These are phyloP conservation scores for Plebejus melissa DNA, from an alignment of 2,888 invertebrate genomes.

Conservation along the genomic window DNA sequence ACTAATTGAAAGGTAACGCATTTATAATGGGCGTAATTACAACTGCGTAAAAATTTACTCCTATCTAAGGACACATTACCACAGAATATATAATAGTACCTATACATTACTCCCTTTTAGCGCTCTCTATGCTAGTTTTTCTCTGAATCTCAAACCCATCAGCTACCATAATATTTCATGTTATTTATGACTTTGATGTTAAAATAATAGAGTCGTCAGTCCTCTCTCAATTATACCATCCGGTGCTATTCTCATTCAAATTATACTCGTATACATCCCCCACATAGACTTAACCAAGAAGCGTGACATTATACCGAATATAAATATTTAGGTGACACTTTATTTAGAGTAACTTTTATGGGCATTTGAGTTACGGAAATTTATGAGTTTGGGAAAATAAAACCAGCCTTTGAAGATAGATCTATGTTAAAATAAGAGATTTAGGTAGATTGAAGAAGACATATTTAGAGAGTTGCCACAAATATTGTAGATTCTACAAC, in stretches of 20 bases:
- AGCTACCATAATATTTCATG: background rate
- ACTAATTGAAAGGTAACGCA: too few relatives aligned
- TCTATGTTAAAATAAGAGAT: background rate
- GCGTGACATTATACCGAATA: conserved; percentile 50
- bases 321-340: conserved; percentile 25
- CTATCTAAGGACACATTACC: too few relatives aligned
- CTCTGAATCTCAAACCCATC: too few relatives aligned
- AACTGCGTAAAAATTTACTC: too few relatives aligned
- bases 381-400: conserved; percentile 6
- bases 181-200: conserved; percentile 6
- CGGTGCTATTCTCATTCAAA: conserved; percentile 41
- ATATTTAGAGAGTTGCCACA: background rate
- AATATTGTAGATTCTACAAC: background rate
- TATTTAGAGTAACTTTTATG: conserved; percentile 18
- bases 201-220: conserved; percentile 28
- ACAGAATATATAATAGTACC: too few relatives aligned
- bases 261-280: conserved; percentile 40
- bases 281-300: conserved; percentile 47
- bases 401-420: background rate
- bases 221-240: conserved; percentile 38
- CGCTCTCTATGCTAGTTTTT: too few relatives aligned
- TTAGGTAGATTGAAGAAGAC: background rate
- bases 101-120: too few relatives aligned
- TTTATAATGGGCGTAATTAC: too few relatives aligned
- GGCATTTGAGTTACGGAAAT: conserved; percentile 18